Evolutionary conservation across 2,888 invertebrate species (phyloP).

Genomic region (Diaphora mendica): DNA sequence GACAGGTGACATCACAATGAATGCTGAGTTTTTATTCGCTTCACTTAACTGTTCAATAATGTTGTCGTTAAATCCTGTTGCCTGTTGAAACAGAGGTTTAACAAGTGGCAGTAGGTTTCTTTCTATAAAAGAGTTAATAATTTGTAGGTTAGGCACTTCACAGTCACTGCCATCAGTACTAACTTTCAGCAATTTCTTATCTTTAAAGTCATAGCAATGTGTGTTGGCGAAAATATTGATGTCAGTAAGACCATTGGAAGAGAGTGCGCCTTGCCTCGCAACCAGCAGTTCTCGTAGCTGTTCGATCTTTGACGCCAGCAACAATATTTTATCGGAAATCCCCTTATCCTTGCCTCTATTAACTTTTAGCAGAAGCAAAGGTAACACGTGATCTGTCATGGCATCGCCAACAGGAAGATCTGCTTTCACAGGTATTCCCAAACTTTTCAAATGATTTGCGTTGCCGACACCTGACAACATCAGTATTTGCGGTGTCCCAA

Average conservation of each 20-base stretch:
- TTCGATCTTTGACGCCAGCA: conserved; percentile 15
- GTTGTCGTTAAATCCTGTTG: conserved; percentile 44
- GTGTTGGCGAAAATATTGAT: conserved; percentile 63
- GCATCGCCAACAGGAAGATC: conserved; percentile 67
- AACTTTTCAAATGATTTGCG: conserved; percentile 55
- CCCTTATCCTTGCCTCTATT: conserved; percentile 46
- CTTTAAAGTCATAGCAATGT: conserved; percentile 61
- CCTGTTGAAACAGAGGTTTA: conserved; percentile 39
- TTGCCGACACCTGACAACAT: conserved; percentile 73
- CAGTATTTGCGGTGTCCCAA: conserved; percentile 70
- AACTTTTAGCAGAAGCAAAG: conserved; percentile 56
- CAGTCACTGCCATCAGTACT: conserved; percentile 54
- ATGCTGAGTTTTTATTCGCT: conserved; percentile 53
- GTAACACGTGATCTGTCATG: conserved; percentile 66
- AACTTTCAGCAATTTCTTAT: conserved; percentile 47
- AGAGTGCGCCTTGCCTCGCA: conserved; percentile 55
- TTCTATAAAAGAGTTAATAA: conserved; percentile 61
- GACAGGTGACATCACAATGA: conserved; percentile 59
- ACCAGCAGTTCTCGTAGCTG: conserved; percentile 50
- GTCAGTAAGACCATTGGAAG: conserved; percentile 67
- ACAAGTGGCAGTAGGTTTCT: conserved; percentile 46
- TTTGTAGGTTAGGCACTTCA: conserved; percentile 62
- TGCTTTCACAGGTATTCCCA: conserved; percentile 56
- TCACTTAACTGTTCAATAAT: conserved; percentile 54
- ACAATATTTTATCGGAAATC: conserved; percentile 23